Evolutionary conservation across 2,797 vertebrate species (phyloP), one percentile per base, ranked within the genome.

Genomic region (Chaenodraco wilsoni): DNA sequence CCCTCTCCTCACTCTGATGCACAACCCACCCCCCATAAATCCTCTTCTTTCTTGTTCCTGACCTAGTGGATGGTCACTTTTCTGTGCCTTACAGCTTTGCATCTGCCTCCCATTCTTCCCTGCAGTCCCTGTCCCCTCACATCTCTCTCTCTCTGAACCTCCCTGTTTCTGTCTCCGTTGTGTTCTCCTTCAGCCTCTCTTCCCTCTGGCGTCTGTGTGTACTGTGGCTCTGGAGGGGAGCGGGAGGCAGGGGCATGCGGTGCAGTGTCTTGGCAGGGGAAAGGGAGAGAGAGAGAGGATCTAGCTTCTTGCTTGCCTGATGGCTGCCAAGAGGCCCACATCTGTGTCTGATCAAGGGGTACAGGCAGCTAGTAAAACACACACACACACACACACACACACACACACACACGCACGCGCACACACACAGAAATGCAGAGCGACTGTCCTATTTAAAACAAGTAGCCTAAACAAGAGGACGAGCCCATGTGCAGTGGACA

Each of bases 291-390:
- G 70, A 44, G 44, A 45, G 65, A 68, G 40, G 44, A 31, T 74
- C 19, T 9, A 84, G 80, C 79, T 84, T 65, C 81, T 86, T 85
- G 79, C 83, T 79, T 71, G 68, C 74, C 59, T 84, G 72, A 71
- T 74, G 69, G 79, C 84, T 89, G 88, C 92, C 90, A 91, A 89
- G 84, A 91, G 86, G 78, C 85, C 75, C 91, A 92, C 92, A 94
- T 94, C 93, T 93, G 92, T 86, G 77, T 91, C 83, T 89, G 89
- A 93, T 93, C 91, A 92, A 62, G 21, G 67, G 79, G 72, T 76
- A 78, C 62, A 85, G 60, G 63, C 84, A 79, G 85, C 80, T 83
- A 87, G 74, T 57, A 52, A 65, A 71, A 66, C 45, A 66, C 51
- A 66, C 37, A 66, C 51, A 66, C 37, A 81, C 54, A 65, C 45